Percentiles rank a stretch among this genome's conserved stretches.
Evolutionary conservation across 1,140 invertebrate genomes (phyloP).

Genomic region (Ericerus pela): DNA sequence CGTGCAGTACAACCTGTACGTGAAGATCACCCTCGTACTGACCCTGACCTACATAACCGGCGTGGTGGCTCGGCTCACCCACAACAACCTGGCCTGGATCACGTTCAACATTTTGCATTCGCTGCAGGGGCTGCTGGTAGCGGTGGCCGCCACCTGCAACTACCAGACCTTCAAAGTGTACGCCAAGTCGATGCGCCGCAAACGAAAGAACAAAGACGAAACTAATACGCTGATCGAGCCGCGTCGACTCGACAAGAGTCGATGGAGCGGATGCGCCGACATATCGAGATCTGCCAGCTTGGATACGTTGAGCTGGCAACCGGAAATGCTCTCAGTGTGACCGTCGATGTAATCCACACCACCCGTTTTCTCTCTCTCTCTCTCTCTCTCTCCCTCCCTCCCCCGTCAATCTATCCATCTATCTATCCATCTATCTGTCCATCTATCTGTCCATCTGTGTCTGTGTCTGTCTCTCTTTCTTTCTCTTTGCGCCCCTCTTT

Average conservation of each 20-base stretch:
- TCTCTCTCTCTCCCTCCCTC: too few relatives aligned
- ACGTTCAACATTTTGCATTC: constrained; percentile 34
- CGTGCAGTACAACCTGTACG: constrained; percentile 42
- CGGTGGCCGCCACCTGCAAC: constrained; percentile 47
- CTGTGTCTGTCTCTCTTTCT: too few relatives aligned
- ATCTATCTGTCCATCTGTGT: too few relatives aligned
- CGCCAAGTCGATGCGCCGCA: constrained; percentile 14
- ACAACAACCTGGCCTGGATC: constrained; percentile 29
- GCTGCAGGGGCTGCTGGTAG: constrained; percentile 42
- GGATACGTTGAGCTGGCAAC: not conserved
- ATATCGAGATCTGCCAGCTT: not conserved
- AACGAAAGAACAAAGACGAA: not conserved
- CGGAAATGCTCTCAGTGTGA: not conserved
- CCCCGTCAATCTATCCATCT: too few relatives aligned
- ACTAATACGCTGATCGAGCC: not conserved
- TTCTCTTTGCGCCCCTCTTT: too few relatives aligned
- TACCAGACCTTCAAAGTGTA: constrained; percentile 27
- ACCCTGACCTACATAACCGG: constrained; percentile 24
- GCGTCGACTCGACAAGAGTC: not conserved
- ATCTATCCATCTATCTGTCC: too few relatives aligned
- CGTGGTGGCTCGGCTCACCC: constrained; percentile 15
- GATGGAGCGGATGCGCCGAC: too few relatives aligned
- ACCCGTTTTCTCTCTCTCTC: too few relatives aligned
- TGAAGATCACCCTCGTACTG: constrained; percentile 33
- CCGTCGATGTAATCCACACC: too few relatives aligned